A percentile compares a stretch with the other conserved stretches of the same genome.
Conservation (phyloP, 1,140 invertebrate genomes). For the Cherax destructor region DNA sequence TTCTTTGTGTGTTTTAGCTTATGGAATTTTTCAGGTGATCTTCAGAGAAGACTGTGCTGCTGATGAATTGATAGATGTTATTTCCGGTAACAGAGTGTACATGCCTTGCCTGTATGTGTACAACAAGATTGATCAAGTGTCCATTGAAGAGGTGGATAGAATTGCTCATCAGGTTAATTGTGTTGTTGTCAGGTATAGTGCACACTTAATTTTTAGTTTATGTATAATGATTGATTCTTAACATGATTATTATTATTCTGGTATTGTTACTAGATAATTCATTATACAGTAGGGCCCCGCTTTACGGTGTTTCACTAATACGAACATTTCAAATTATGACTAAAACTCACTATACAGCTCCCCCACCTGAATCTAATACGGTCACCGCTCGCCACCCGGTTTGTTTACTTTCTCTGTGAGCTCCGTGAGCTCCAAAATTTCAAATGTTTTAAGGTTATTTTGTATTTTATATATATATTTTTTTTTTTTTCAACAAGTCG, state of each 20-base stretch:
- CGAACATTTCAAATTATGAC: no score
- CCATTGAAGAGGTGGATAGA: conserved; percentile 98
- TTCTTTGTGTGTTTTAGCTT: neutral
- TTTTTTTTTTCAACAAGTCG: no score
- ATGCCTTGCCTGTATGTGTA: conserved; percentile 98
- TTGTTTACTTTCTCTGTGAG: no score
- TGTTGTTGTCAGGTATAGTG: conserved; percentile 92
- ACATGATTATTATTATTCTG: neutral
- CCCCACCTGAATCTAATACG: no score
- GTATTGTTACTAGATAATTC: no score
- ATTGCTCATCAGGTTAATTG: conserved; percentile 93
- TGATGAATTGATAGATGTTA: conserved; percentile 99
- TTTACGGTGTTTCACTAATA: no score
- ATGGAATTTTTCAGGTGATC: conserved; percentile 78
- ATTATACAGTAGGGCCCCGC: no score
- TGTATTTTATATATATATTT: no score
- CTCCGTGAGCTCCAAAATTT: no score
- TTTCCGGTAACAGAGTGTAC: conserved; percentile 97
- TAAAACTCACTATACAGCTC: no score
- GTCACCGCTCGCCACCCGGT: no score
- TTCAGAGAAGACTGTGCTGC: conserved; percentile 97
- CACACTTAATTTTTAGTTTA: neutral
- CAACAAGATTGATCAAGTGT: conserved; percentile 99
- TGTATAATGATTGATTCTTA: neutral
- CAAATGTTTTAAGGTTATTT: no score